Percentiles rank a stretch among this genome's conserved stretches.
These are phyloP conservation scores for Oreochromis aureus DNA, from an alignment of 2,113 vertebrate species.

Conservation along the genomic window DNA sequence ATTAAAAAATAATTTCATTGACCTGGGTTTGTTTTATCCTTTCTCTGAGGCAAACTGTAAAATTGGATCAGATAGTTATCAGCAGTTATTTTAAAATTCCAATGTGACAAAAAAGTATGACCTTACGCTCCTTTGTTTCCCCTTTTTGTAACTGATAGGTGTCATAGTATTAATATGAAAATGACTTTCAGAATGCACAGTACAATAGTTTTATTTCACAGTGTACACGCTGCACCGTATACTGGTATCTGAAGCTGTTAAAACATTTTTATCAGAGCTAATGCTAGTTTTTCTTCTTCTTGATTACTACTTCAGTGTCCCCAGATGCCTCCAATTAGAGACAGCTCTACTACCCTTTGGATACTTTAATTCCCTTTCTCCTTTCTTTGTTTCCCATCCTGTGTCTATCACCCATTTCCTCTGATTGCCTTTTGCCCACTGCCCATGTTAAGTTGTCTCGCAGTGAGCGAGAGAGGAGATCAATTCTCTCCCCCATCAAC, in stretches of 20 bases:
- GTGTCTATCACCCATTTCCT: conserved; percentile 24
- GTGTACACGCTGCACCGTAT: background rate
- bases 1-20: background rate
- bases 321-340: conserved; percentile 48
- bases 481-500: conserved; percentile 45
- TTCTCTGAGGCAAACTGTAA: background rate
- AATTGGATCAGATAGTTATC: background rate
- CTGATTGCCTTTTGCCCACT: conserved; percentile 27
- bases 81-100: background rate
- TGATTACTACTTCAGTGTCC: conserved; percentile 53
- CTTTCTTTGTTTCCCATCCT: conserved; percentile 4
- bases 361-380: conserved; percentile 21
- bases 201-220: background rate
- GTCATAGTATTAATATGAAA: background rate
- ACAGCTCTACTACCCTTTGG: conserved; percentile 20
- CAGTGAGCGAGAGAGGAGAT: conserved; percentile 26
- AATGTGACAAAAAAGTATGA: background rate
- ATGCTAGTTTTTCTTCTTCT: conserved; percentile 20
- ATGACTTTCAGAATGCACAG: background rate
- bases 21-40: background rate
- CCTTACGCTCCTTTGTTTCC: background rate
- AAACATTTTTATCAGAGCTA: conserved; percentile 52
- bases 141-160: background rate
- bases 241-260: conserved; percentile 12
- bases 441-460: conserved; percentile 26